Percentiles rank a stretch among this genome's conserved stretches.
These are phyloP conservation scores for Tragulus kanchil DNA, from an alignment of 2,113 vertebrate genomes.

Conservation along the genomic window DNA sequence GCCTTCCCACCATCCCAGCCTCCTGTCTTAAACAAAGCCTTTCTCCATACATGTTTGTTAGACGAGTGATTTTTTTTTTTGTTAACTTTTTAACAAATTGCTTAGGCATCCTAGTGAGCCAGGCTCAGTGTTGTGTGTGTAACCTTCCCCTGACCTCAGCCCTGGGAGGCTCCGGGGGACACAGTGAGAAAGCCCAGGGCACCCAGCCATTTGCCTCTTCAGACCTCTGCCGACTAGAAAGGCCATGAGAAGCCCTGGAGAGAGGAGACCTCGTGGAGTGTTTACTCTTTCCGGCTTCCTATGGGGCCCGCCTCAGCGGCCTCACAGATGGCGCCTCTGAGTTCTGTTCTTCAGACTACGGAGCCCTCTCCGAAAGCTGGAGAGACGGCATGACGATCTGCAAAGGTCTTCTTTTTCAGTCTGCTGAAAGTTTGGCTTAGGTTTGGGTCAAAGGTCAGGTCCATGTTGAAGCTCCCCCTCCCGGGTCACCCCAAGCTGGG, in stretches of 20 bases:
- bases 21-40: slow-evolving; percentile 1
- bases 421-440: slow-evolving; percentile 28
- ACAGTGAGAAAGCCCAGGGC: not conserved
- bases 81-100: not conserved
- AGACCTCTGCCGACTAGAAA: slow-evolving; percentile 45
- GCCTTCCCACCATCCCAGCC: not conserved
- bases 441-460: slow-evolving; percentile 28
- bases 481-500: slow-evolving; percentile 1
- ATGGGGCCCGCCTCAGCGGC: not conserved
- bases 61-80: slow-evolving; percentile 14
- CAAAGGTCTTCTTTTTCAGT: slow-evolving; percentile 32
- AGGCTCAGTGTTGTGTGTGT: not conserved
- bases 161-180: not conserved
- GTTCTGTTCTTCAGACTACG: not conserved
- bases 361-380: not conserved
- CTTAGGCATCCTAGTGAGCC: not conserved
- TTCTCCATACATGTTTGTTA: not conserved
- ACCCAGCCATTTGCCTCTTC: not conserved
- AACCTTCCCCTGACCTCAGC: not conserved
- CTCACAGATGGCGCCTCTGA: not conserved
- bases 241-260: not conserved
- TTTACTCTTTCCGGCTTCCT: slow-evolving; percentile 20
- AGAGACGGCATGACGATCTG: not conserved
- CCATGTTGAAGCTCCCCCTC: not conserved
- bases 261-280: not conserved